Conservation (phyloP, 2,113 vertebrate species). For the Equus przewalskii region DNA sequence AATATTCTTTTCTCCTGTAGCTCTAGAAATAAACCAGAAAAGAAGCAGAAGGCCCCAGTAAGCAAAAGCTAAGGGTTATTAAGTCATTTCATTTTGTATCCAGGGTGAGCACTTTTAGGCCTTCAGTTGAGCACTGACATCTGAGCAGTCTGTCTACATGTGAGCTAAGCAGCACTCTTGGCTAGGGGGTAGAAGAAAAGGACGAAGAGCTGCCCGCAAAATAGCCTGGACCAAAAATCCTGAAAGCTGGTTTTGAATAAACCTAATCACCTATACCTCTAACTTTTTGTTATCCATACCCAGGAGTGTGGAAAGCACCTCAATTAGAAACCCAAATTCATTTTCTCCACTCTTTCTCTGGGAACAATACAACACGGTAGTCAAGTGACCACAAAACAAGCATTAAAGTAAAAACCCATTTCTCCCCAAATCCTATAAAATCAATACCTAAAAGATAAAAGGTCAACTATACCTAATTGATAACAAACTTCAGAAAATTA, state of each 20-base stretch:
- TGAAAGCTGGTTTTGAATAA: constrained; percentile 33
- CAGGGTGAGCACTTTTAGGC: neutral
- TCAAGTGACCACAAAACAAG: constrained; percentile 31
- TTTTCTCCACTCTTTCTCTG: constrained; percentile 27
- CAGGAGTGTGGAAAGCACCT: neutral
- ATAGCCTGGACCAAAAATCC: neutral
- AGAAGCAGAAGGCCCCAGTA: neutral
- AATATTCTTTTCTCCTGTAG: constrained; percentile 1
- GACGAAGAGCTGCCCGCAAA: neutral
- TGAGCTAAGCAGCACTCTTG: neutral
- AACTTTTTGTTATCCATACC: neutral
- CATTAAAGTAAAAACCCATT: constrained; percentile 21
- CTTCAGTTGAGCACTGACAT: neutral
- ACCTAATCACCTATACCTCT: neutral
- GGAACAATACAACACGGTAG: constrained; percentile 6
- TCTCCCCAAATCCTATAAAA: constrained; percentile 39
- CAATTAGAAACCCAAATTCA: constrained; percentile 19
- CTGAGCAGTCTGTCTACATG: neutral
- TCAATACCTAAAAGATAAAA: neutral
- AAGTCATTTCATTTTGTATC: constrained; percentile 31
- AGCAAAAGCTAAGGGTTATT: neutral
- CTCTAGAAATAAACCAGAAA: constrained; percentile 18
- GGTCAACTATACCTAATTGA: neutral
- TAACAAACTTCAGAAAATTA: constrained; percentile 42
- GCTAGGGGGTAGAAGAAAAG: neutral